Percentiles rank a stretch among this genome's conserved stretches.
These are phyloP conservation scores for Schizopygopsis malacanthus DNA, from an alignment of 2,797 vertebrate species.

Conservation along the genomic window DNA sequence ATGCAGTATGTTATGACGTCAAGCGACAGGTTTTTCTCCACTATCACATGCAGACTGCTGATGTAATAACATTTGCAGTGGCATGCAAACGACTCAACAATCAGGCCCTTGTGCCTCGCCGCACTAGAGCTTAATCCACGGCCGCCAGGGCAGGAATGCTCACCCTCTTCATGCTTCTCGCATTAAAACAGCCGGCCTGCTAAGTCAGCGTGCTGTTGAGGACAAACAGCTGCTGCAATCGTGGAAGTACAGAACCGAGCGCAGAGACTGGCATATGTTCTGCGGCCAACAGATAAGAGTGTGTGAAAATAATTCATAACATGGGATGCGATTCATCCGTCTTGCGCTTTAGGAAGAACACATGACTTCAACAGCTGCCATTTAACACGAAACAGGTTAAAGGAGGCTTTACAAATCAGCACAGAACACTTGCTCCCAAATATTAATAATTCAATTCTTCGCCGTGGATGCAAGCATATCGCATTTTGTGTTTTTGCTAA, in stretches of 20 bases:
- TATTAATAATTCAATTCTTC: conserved; percentile 69
- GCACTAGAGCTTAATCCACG: conserved; percentile 69
- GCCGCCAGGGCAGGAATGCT: conserved; percentile 68
- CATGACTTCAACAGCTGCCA: conserved; percentile 84
- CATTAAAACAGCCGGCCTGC: conserved; percentile 79
- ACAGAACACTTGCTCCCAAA: conserved; percentile 76
- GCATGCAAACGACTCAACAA: conserved; percentile 40
- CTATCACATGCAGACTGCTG: conserved; percentile 8
- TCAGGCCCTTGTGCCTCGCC: conserved; percentile 55
- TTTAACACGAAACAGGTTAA: conserved; percentile 75
- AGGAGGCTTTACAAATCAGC: conserved; percentile 58
- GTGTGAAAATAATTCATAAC: conserved; percentile 19
- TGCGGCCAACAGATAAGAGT: not conserved
- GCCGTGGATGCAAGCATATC: conserved; percentile 68
- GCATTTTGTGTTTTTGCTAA: conserved; percentile 41
- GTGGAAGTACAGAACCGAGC: conserved; percentile 41
- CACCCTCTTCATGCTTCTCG: conserved; percentile 65
- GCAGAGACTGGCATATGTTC: not conserved
- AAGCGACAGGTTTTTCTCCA: not conserved
- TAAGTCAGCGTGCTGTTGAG: conserved; percentile 71
- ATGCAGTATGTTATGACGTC: not conserved
- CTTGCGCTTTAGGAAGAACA: conserved; percentile 62
- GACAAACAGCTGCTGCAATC: conserved; percentile 75
- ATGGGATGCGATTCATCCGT: not conserved
- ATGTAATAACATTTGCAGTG: conserved; percentile 32